Evolutionary conservation across 2,888 invertebrate species (phyloP).

Genomic region (Nomada goodeniana): DNA sequence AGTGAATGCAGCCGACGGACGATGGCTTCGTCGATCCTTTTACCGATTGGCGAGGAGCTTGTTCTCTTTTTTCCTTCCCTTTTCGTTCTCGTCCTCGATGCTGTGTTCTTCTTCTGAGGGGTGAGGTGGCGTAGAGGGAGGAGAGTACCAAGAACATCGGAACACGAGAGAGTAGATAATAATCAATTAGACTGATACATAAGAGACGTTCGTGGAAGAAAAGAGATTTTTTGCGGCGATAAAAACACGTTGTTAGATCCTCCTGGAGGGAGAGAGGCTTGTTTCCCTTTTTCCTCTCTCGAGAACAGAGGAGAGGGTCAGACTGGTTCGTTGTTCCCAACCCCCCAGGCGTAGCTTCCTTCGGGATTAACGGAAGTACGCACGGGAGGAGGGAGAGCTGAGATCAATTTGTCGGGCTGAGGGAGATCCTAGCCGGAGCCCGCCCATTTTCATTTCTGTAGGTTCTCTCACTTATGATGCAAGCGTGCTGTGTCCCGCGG

Average conservation of each 20-base stretch:
- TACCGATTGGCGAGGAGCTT: not conserved
- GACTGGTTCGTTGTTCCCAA: constrained; percentile 70
- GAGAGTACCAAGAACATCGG: constrained; percentile 42
- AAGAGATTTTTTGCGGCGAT: constrained; percentile 51
- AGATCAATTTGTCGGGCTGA: constrained; percentile 71
- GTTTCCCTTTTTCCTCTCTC: constrained; percentile 44
- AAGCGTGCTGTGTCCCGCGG: constrained; percentile 33
- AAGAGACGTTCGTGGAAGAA: constrained; percentile 66
- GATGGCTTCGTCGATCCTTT: constrained; percentile 27
- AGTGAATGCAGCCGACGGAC: constrained; percentile 39
- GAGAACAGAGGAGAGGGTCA: constrained; percentile 59
- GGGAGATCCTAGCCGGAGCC: constrained; percentile 55
- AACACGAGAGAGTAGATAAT: constrained; percentile 45
- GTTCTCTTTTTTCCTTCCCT: not conserved
- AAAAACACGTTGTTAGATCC: constrained; percentile 53
- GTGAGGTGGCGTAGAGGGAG: not conserved
- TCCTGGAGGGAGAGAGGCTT: constrained; percentile 46
- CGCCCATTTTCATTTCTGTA: constrained; percentile 40
- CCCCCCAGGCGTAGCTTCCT: constrained; percentile 53
- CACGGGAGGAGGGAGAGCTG: constrained; percentile 58
- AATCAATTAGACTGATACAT: constrained; percentile 41
- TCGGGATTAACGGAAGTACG: constrained; percentile 51
- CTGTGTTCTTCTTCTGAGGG: constrained; percentile 14
- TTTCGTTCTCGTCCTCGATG: constrained; percentile 5
- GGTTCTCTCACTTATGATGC: not conserved